Conservation (phyloP, 2,888 invertebrate genomes). For the Thymelicus lineola region DNA sequence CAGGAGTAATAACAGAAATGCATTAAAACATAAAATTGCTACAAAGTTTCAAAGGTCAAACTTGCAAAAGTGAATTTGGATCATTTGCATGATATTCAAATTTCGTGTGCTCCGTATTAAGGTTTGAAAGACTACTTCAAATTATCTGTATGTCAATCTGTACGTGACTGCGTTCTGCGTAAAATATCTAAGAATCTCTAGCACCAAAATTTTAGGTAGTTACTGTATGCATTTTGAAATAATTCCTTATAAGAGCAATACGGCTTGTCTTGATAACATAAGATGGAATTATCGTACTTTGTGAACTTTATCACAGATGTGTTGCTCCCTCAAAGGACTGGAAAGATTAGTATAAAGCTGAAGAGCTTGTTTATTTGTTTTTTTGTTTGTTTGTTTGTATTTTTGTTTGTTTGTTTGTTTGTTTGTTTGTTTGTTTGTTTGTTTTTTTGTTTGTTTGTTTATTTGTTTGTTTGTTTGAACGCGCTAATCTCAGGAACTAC, state of each 20-base stretch:
- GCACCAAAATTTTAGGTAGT: background rate
- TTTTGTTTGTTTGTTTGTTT: no score
- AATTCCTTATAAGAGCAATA: background rate
- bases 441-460: no score
- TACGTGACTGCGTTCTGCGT: slow-evolving; percentile 17
- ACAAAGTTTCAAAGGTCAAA: slow-evolving; percentile 20
- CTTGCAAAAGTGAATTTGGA: slow-evolving; percentile 10
- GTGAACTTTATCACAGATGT: no score
- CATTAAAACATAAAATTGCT: slow-evolving; percentile 17
- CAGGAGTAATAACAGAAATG: background rate
- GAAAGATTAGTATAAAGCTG: no score
- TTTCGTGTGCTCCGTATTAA: slow-evolving; percentile 22
- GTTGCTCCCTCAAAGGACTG: no score
- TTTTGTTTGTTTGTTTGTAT: no score
- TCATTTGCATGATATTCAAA: slow-evolving; percentile 21
- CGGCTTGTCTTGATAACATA: background rate
- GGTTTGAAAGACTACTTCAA: slow-evolving; percentile 13
- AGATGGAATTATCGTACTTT: no score
- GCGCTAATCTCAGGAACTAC: no score
- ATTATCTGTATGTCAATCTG: slow-evolving; percentile 23
- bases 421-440: no score
- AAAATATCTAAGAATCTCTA: slow-evolving; percentile 10
- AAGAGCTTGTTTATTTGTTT: no score
- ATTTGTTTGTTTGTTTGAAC: no score
- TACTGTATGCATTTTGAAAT: background rate